Evolutionary conservation across 2,797 vertebrate species (phyloP), one percentile per base, ranked within the genome.

Genomic region (Petrocephalus sullivani): DNA sequence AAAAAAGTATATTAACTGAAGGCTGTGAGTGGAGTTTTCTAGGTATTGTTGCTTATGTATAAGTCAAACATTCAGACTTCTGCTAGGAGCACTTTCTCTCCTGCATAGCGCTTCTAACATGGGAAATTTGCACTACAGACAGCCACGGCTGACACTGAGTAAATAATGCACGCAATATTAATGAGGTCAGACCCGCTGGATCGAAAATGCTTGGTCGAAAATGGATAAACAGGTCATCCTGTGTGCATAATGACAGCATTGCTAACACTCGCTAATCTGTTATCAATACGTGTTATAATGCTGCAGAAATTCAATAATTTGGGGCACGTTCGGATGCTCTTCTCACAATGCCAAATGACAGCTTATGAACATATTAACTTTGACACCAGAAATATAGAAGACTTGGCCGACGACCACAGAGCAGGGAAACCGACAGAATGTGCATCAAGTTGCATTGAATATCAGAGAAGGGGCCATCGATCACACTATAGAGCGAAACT

Each of bases 231-330:
- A 51, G 28, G 58, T 60, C 37, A 6, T 37, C 71, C 71, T 2
- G 5, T 78, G 87, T 82, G 54, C 75, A 51, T 82, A 33, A 58
- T 78, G 56, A 83, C 81, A 82, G 10, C 71, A 81, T 81, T 61
- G 37, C 21, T 83, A 84, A 28, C 53, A 37, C 23, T 86, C 14
- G 16, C 84, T 86, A 58, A 67, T 60, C 78, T 82, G 57, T 53
- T 85, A 51, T 84, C 87, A 64, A 88, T 88, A 85, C 9, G 78
- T 28, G 78, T 57, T 12, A 85, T 84, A n/a, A 37, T 3, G 14
- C 14, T 83, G 56, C 51, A 8, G 16, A 88, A 53, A 53, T 84
- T 61, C 57, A 41, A 64, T 33, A 51, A 23, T 84, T 60, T 37
- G 41, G 7, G 23, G n/a, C 23, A 12, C 33, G 5, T n/a, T n/a